Percentiles rank a stretch among this genome's conserved stretches.
Conservation (phyloP, 2,797 vertebrate genomes). For the Sebastes alutus region DNA sequence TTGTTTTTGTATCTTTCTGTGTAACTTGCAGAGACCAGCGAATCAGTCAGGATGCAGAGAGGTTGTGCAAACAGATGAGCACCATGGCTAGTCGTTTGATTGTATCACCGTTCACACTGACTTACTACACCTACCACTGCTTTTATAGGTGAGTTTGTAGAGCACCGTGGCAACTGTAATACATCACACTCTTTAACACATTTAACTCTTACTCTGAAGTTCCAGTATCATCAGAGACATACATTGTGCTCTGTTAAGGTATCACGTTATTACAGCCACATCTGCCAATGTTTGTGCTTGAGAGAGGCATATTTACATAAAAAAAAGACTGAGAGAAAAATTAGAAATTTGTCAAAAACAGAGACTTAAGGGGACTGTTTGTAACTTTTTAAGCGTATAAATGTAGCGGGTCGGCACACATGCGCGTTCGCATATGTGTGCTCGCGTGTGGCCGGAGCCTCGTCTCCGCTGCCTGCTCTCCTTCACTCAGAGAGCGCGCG, state of each 20-base stretch:
- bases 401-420: no score
- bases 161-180: neutral
- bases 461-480: no score
- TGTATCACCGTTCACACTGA: conserved; percentile 91
- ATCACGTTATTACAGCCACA: no score
- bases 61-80: conserved; percentile 94
- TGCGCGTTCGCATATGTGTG: no score
- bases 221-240: neutral
- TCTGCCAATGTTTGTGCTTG: neutral
- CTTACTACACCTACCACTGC: conserved; percentile 96
- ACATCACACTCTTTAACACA: neutral
- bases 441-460: no score
- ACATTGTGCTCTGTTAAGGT: neutral
- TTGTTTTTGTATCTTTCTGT: neutral
- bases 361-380: no score
- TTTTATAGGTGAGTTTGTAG: conserved; percentile 84
- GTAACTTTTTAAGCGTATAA: no score
- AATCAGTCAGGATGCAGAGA: conserved; percentile 96
- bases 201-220: neutral
- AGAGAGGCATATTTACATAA: neutral
- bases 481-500: no score
- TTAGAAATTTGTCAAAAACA: neutral
- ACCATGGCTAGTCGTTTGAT: conserved; percentile 91
- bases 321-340: neutral
- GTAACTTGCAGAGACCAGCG: conserved; percentile 89